Conservation (phyloP, 2,888 invertebrate species). For the Catocala sponsa region DNA sequence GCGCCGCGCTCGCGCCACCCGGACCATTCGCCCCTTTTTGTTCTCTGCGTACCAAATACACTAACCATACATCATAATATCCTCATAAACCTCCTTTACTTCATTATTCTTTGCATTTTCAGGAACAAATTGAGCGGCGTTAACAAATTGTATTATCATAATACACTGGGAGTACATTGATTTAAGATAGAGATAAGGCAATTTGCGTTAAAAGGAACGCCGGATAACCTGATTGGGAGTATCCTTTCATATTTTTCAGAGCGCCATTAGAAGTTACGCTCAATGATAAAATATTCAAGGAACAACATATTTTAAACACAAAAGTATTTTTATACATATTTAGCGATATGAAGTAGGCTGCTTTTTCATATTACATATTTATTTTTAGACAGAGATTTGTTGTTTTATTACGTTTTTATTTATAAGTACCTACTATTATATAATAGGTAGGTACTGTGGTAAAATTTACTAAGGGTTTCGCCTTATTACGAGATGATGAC, state of each 20-base stretch:
- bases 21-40: slow-evolving; percentile 28
- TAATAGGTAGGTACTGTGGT: too few relatives aligned
- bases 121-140: slow-evolving; percentile 19
- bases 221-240: slow-evolving; percentile 64
- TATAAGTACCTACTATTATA: too few relatives aligned
- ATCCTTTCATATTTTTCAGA: slow-evolving; percentile 67
- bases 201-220: slow-evolving; percentile 67
- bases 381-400: not conserved
- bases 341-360: slow-evolving; percentile 8
- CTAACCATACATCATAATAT: slow-evolving; percentile 20
- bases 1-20: slow-evolving; percentile 31
- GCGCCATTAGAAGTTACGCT: slow-evolving; percentile 63
- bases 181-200: slow-evolving; percentile 61
- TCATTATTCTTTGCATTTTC: not conserved
- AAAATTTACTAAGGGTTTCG: too few relatives aligned
- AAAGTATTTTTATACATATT: slow-evolving; percentile 26
- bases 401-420: too few relatives aligned
- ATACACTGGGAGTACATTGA: slow-evolving; percentile 46
- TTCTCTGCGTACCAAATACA: slow-evolving; percentile 33
- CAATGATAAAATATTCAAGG: slow-evolving; percentile 65
- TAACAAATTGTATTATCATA: slow-evolving; percentile 45
- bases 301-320: slow-evolving; percentile 52
- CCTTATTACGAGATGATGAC: too few relatives aligned
- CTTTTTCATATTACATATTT: slow-evolving; percentile 4
- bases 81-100: slow-evolving; percentile 21